These are phyloP conservation scores for Syndactyla subalaris DNA, from an alignment of 2,797 vertebrate species.

Conservation along the genomic window DNA sequence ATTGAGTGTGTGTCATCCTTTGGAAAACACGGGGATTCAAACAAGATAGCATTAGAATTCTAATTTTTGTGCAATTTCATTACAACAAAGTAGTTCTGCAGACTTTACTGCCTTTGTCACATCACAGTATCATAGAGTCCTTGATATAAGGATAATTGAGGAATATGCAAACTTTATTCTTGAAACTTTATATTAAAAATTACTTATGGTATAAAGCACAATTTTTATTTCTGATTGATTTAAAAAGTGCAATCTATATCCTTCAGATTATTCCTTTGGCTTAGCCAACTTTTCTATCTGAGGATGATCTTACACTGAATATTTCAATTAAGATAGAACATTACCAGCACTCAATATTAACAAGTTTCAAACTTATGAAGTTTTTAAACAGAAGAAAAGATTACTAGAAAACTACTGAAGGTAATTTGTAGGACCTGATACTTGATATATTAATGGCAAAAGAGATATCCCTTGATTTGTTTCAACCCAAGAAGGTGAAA, in stretches of 20 bases:
- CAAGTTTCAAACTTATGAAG: not conserved
- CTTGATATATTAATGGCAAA: not conserved
- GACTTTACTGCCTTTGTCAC: not conserved
- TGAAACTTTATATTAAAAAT: not conserved
- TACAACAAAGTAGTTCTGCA: not conserved
- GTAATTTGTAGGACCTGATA: not conserved
- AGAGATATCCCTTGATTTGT: not conserved
- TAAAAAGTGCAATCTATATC: not conserved
- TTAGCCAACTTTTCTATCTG: not conserved
- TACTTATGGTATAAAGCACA: rapidly evolving
- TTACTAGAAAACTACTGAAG: not conserved
- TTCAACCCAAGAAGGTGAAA: not conserved
- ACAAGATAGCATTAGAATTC: not conserved
- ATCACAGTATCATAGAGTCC: not conserved
- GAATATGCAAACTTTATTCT: not conserved
- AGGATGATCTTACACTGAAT: not conserved
- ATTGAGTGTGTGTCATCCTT: not conserved
- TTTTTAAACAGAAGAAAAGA: not conserved
- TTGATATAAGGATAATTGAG: not conserved
- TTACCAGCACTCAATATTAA: not conserved
- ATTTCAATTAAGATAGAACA: not conserved
- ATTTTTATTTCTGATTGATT: not conserved
- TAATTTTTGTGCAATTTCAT: not conserved
- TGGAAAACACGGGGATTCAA: not conserved
- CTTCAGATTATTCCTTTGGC: not conserved